Base-by-base conservation (phyloP, 2,797 vertebrate species). In the Protonibea diacanthus region DNA sequence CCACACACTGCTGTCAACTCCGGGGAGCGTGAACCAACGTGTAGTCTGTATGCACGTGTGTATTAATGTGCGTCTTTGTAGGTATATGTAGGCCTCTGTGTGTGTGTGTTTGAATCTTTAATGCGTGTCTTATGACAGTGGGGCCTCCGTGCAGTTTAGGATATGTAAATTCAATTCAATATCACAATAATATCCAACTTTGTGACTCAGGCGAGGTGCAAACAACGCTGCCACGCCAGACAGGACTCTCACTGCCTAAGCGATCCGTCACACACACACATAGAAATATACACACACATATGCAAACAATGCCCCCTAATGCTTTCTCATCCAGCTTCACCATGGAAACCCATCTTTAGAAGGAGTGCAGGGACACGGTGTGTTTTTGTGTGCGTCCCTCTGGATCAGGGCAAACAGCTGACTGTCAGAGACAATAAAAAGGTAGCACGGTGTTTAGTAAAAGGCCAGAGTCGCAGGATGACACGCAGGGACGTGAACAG, bases 341-440 rank as follows among this genome's bases (percentile, higher is more conserved):
- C 90, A 93, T 92, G 90, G 93, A 89, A 93, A 94, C 91, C 48
- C 80, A 40, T 85, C 80, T 87, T 88, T 78, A 38, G 53, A 72
- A 74, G 75, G 53, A 82, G 73, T 51, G 0, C 6, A n/a, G 68
- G 72, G 76, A 81, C 80, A 71, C 17, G n/a, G 57, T 74, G 63
- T 77, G 58, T 79, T 76, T 87, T 52, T 69, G 58, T 65, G 45
- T 55, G 27, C 7, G 5, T 88, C 76, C 55, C 81, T 79, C n/a
- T 60, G 78, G 70, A 84, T 58, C 23, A 15, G 1, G 13, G 10
- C 57, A 74, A 70, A 70, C 66, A 70, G 72, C 62, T n/a, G 40
- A 74, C 59, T 71, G 71, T 71, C 80, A 38, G 66, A 61, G 66
- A 86, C 52, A 69, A 73, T 7, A 62, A 27, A 61, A 40, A 76